phyloP scores from a whole-genome alignment of 1,140 invertebrate species.

The Bombyx mandarina region DNA sequence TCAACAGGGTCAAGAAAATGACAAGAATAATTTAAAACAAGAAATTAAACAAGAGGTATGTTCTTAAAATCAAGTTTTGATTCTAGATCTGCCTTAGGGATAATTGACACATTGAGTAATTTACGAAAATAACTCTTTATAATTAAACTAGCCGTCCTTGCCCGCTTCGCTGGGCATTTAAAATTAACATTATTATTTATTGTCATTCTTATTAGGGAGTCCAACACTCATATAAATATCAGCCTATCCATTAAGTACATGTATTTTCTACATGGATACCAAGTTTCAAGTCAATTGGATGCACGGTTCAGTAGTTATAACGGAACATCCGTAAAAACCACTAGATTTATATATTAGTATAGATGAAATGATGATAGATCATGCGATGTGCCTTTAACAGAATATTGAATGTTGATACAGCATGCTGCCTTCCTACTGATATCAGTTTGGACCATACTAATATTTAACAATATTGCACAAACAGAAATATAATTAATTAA shows the following conservation, averaged over 20 bases:
- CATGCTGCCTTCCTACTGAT: conserved; percentile 7
- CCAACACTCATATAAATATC: too few relatives aligned
- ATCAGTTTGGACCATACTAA: not conserved
- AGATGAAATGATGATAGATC: conserved; percentile 1
- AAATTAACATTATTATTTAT: not conserved
- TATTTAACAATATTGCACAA: not conserved
- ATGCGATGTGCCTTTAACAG: not conserved
- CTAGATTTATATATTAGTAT: not conserved
- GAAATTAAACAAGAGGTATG: conserved; percentile 52
- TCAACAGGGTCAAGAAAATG: conserved; percentile 23
- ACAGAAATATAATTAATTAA: conserved; percentile 1
- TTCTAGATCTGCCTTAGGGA: not conserved
- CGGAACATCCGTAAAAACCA: too few relatives aligned
- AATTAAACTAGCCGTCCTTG: not conserved
- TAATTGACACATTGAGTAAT: not conserved
- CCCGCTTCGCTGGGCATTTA: not conserved
- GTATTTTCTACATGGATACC: too few relatives aligned
- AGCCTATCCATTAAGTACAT: too few relatives aligned
- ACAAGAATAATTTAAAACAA: conserved; percentile 27
- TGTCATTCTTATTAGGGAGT: too few relatives aligned
- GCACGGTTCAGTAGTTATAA: too few relatives aligned
- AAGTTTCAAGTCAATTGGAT: too few relatives aligned
- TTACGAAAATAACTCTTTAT: not conserved
- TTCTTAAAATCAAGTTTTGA: not conserved
- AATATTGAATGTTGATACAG: conserved; percentile 2